Base-by-base conservation (phyloP, 2,113 vertebrate genomes). In the Pachycephala philippinensis region DNA sequence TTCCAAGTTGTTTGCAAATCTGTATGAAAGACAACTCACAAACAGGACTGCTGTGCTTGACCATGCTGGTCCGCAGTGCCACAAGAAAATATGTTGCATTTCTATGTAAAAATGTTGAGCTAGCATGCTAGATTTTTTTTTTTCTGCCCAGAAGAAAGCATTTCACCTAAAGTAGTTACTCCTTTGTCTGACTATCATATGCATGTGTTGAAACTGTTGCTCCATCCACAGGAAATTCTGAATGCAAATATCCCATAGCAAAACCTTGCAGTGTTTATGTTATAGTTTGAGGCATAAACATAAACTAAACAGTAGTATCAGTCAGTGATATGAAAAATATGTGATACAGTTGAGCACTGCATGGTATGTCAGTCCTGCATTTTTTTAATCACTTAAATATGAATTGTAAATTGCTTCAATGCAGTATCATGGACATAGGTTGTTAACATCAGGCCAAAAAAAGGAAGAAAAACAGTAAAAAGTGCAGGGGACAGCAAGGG, bases 21-120 rank as follows among this genome's bases (percentile, higher is more conserved):
- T 42, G 2, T 13, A 54, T 4, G 33, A 84, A 80, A 27, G 9
- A 17, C 42, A 70, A 60, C 24, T 76, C 44, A 30, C 33, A 23
- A n/a, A 8, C 30, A 70, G 59, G 37, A 54, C 27, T 59, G 42
- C 28, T 37, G 39, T 39, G 28, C 66, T 50, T 89, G 21, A 77
- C 71, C 63, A 16, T 1, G 54, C 19, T 60, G 26, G 30, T 72
- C 33, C 0, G 0, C 31, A 76, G 39, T 20, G 19, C 35, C 33
- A 6, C 23, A 78, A 64, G 42, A 78, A 92, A 44, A 40, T 23
- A 24, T 0, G 14, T 16, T 33, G 15, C 11, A 20, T 31, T 93
- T 75, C 35, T 40, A 13, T 13, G 15, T 23, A 35, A 84, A 77
- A 63, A 78, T 63, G 11, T 40, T 40, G 16, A 77, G 37, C 8